Base-by-base conservation (phyloP, 2,113 vertebrate species). In the Zapus hudsonius region DNA sequence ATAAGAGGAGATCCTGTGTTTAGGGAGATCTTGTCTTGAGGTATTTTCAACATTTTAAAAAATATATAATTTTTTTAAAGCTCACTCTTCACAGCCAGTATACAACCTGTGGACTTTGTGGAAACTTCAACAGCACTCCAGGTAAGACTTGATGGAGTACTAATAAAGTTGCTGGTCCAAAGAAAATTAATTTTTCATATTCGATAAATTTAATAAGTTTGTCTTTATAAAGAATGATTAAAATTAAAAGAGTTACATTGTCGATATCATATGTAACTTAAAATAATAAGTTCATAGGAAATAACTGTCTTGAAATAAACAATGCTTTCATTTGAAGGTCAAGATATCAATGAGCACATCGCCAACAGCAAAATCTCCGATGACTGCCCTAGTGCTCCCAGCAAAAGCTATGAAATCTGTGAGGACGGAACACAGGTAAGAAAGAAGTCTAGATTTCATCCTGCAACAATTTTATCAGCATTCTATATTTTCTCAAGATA, bases 21-120 rank as follows among this genome's bases (percentile, higher is more conserved):
- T 89, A 57, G 7, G 25, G 82, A 55, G 87, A 92, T 44, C 59
- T 75, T 80, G 2, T 72, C 13, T 80, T 81, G 25, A 67, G 33
- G 16, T 70, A 55, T 90, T 90, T 93, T 86, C 2, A 86, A 27
- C 55, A 47, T 67, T 93, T 92, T 92, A 91, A 95, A 38, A 73
- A 57, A 38, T 81, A 73, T 78, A 84, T 82, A 61, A 66, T 96
- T 92, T 81, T 95, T 95, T 94, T 89, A 55, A 86, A 97, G 95
- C 95, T 96, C 40, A 95, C 91, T 70, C 95, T 97, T 91, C 87
- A 96, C 47, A 96, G 95, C 31, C 82, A 64, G 1, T 97, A 97
- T 64, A 36, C 90, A 80, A 97, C 96, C 22, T 97, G 97, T 74
- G 97, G 97, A 61, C 95, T 98, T 61, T 97, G 96, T 90, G 97